These are phyloP conservation scores for Trachelus iudaicus DNA, from an alignment of 2,888 invertebrate species.

Conservation along the genomic window DNA sequence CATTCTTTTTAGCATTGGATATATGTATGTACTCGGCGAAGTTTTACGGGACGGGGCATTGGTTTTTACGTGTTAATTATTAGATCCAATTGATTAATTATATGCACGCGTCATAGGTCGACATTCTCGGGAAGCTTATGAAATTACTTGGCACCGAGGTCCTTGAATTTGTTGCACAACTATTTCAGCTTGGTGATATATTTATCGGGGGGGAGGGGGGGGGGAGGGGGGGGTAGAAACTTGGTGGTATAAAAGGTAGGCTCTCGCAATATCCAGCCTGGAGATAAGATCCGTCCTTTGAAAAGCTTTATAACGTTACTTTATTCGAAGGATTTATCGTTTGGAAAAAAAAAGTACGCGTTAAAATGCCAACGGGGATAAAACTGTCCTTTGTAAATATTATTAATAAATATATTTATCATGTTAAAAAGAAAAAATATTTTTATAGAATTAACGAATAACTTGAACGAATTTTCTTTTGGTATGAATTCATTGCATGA, in stretches of 20 bases:
- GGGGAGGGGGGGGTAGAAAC: constrained; percentile 7
- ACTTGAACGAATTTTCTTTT: too few relatives aligned
- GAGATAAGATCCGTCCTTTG: constrained; percentile 23
- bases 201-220: constrained; percentile 11
- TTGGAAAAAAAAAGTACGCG: constrained; percentile 10
- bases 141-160: too few relatives aligned
- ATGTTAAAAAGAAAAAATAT: too few relatives aligned
- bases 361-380: constrained; percentile 12
- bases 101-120: too few relatives aligned
- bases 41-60: neutral
- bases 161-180: constrained; percentile 7
- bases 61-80: neutral
- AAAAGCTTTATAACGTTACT: constrained; percentile 18
- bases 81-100: neutral
- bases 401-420: neutral
- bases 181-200: constrained; percentile 16
- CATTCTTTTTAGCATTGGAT: neutral
- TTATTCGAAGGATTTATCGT: constrained; percentile 22
- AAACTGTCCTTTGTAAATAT: constrained; percentile 4
- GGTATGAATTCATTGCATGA: too few relatives aligned
- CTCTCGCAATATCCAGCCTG: constrained; percentile 16
- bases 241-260: constrained; percentile 16
- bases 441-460: too few relatives aligned
- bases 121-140: too few relatives aligned
- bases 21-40: neutral